Percentiles rank a stretch among this genome's conserved stretches.
Evolutionary conservation across 2,797 vertebrate species (phyloP).

Genomic region (Oryzias sinensis): DNA sequence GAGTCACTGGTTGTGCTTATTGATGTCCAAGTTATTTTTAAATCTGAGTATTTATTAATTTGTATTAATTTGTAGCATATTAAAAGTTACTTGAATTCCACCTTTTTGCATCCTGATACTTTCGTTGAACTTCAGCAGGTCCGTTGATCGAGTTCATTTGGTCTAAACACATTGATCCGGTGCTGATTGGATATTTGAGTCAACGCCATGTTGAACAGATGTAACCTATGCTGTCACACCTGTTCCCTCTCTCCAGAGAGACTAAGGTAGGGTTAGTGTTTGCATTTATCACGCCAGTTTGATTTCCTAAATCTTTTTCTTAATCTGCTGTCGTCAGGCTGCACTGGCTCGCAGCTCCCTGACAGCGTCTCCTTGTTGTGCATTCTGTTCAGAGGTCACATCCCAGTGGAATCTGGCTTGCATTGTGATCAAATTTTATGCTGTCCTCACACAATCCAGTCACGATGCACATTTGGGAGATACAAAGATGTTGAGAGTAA

Average conservation of each 20-base stretch:
- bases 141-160: too few relatives aligned
- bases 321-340: neutral
- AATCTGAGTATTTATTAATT: too few relatives aligned
- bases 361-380: constrained; percentile 34
- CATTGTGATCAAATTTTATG: constrained; percentile 59
- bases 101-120: too few relatives aligned
- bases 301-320: neutral
- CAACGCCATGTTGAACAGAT: too few relatives aligned
- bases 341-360: constrained; percentile 12
- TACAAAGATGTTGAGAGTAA: constrained; percentile 24
- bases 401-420: constrained; percentile 32
- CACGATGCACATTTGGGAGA: constrained; percentile 50
- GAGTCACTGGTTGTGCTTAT: too few relatives aligned
- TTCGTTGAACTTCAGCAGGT: too few relatives aligned
- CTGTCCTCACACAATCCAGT: constrained; percentile 55
- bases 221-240: too few relatives aligned
- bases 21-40: too few relatives aligned
- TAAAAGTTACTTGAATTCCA: too few relatives aligned
- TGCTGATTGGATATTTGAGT: too few relatives aligned
- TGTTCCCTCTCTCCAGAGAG: neutral
- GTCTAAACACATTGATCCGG: too few relatives aligned
- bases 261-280: neutral
- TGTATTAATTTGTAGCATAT: too few relatives aligned
- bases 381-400: constrained; percentile 43
- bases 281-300: constrained; percentile 1